Base-by-base conservation (phyloP, 2,797 vertebrate genomes). In the Sphenodon punctatus region DNA sequence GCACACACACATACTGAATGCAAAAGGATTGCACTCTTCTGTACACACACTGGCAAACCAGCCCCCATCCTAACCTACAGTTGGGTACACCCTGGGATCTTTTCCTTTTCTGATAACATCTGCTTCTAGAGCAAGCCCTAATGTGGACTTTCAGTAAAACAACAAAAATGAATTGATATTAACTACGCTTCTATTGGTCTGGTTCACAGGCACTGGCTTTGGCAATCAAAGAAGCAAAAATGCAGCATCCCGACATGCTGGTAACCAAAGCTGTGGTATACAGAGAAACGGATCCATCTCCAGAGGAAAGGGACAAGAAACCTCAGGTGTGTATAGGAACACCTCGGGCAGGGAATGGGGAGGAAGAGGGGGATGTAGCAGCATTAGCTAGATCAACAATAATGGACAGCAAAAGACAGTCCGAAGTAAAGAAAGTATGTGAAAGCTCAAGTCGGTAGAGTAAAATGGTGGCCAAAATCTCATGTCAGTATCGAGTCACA, bases 201-300 rank as follows among this genome's bases (percentile, higher is more conserved):
- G 72, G 36, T 85, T 80, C 72, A 67, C 87, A 99, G 98, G 98
- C 98, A 66, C 96, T 99, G 46, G 98, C 98, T 88, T 96, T 99
- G 97, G 98, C 98, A 82, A 99, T 99, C 94, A 98, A 99, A 91
- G 98, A 99, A 88, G 98, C 98, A 93, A 99, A 98, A 91, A 97
- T 99, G 85, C 98, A 99, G 95, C 98, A 99, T 79, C 98, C 98
- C 0, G 98, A 99, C 95, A 99, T 99, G 98, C 95, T 99, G 94
- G 98, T 99, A 93, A 99, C 98, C 91, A 99, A 99, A 96, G 98
- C 98, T 72, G 98, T 99, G 89, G 98, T 99, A 80, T 99, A 99
- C 94, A 98, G 98, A 96, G 98, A 99, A 97, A 98, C 98, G 90
- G 98, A 99, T 75, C 97, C 97, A 85, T 97, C 98, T 88, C 97